Percentiles rank a stretch among this genome's conserved stretches.
Evolutionary conservation across 2,797 vertebrate genomes (phyloP).

Genomic region (Pipistrellus kuhlii): DNA sequence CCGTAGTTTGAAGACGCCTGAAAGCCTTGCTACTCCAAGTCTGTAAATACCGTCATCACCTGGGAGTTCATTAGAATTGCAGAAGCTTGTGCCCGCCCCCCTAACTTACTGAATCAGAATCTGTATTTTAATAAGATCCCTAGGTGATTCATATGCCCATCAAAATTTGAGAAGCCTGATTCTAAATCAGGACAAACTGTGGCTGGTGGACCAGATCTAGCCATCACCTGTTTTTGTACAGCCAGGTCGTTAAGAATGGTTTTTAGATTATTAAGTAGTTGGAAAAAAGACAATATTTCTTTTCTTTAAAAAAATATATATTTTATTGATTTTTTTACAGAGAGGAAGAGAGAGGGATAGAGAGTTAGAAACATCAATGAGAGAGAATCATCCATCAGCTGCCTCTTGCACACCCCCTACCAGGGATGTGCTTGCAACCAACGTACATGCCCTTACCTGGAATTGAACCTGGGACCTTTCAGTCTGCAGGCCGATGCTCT

Average conservation of each 20-base stretch:
- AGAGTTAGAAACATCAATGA: too few species aligned
- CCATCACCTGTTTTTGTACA: background rate
- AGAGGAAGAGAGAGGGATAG: too few species aligned
- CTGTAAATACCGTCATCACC: background rate
- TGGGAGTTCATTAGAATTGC: background rate
- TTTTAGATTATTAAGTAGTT: conserved; percentile 47
- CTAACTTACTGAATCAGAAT: background rate
- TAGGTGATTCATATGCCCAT: background rate
- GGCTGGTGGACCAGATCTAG: background rate
- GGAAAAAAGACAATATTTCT: conserved; percentile 35
- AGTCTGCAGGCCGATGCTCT: too few species aligned
- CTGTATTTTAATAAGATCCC: background rate
- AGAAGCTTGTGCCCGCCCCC: background rate
- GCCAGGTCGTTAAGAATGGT: background rate
- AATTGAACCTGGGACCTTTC: too few species aligned
- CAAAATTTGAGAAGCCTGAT: background rate
- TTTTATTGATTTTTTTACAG: too few species aligned
- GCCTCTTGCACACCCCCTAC: too few species aligned
- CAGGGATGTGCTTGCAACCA: too few species aligned
- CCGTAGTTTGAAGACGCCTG: too few species aligned
- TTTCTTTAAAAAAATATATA: background rate
- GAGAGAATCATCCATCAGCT: too few species aligned
- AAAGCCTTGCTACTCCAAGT: background rate
- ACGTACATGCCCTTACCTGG: too few species aligned
- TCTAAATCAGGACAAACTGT: background rate